phyloP scores from a whole-genome alignment of 1,140 invertebrate genomes.

The Orussus abietinus region DNA sequence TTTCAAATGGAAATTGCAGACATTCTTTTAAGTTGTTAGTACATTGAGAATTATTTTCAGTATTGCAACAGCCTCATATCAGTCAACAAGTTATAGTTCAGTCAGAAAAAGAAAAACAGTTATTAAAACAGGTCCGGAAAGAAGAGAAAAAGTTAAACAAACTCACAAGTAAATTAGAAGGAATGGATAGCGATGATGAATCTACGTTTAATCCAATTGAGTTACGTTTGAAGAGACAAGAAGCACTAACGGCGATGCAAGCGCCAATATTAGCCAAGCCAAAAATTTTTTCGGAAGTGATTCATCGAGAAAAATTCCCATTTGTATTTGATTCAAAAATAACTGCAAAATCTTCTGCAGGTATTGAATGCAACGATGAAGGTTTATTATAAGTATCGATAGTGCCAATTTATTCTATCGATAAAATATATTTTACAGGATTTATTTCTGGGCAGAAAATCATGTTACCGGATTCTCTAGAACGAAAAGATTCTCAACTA shows the following conservation, averaged over 20 bases:
- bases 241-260: constrained; percentile 44
- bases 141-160: constrained; percentile 81
- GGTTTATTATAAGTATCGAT: constrained; percentile 4
- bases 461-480: constrained; percentile 72
- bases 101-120: constrained; percentile 77
- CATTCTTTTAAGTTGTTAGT: too few relatives aligned
- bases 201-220: constrained; percentile 47
- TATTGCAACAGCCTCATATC: constrained; percentile 57
- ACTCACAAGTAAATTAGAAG: constrained; percentile 55
- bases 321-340: constrained; percentile 79
- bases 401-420: constrained; percentile 1
- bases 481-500: constrained; percentile 65
- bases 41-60: too few relatives aligned
- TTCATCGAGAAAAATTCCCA: constrained; percentile 65
- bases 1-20: too few relatives aligned
- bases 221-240: constrained; percentile 49
- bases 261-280: constrained; percentile 44
- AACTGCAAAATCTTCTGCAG: constrained; percentile 63
- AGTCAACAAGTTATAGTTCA: constrained; percentile 76
- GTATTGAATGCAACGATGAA: constrained; percentile 35
- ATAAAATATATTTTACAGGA: constrained; percentile 50
- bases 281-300: constrained; percentile 25
- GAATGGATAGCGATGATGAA: constrained; percentile 54
- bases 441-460: constrained; percentile 78
- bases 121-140: constrained; percentile 79